phyloP scores from a whole-genome alignment of 2,888 invertebrate genomes.

The Drosophila tripunctata region DNA sequence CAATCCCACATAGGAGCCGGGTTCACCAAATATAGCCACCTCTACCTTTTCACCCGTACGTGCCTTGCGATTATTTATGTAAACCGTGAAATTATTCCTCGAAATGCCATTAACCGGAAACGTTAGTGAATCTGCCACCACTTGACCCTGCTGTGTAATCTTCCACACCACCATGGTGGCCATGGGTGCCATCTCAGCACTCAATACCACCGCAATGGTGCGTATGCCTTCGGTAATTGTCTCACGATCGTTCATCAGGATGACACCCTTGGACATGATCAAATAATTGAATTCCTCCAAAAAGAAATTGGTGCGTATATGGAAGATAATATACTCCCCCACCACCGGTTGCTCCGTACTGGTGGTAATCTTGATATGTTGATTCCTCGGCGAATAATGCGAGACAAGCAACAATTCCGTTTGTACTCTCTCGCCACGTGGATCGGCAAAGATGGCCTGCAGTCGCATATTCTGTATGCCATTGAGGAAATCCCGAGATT shows the following conservation, averaged over 20 bases:
- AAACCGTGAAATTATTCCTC: constrained; percentile 94
- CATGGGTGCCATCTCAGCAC: constrained; percentile 96
- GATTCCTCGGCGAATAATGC: constrained; percentile 92
- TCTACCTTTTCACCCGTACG: constrained; percentile 96
- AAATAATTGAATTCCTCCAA: constrained; percentile 95
- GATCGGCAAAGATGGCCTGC: constrained; percentile 85
- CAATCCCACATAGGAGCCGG: constrained; percentile 96
- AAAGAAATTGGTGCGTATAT: constrained; percentile 95
- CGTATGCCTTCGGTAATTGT: constrained; percentile 90
- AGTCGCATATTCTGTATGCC: constrained; percentile 89
- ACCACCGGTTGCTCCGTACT: constrained; percentile 93
- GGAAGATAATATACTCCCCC: constrained; percentile 97
- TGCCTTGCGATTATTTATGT: constrained; percentile 96
- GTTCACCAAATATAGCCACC: constrained; percentile 96
- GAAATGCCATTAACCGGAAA: constrained; percentile 98
- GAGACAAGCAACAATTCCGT: constrained; percentile 90
- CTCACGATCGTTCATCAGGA: constrained; percentile 93
- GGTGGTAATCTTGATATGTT: constrained; percentile 92
- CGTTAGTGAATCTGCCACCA: constrained; percentile 96
- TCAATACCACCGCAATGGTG: constrained; percentile 92
- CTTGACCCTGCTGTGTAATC: constrained; percentile 91
- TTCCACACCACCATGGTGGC: constrained; percentile 96
- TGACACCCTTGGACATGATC: constrained; percentile 96
- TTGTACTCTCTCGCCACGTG: constrained; percentile 87
- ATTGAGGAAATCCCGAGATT: constrained; percentile 87